phyloP scores from a whole-genome alignment of 2,888 invertebrate genomes.

The Halictus ligatus region DNA sequence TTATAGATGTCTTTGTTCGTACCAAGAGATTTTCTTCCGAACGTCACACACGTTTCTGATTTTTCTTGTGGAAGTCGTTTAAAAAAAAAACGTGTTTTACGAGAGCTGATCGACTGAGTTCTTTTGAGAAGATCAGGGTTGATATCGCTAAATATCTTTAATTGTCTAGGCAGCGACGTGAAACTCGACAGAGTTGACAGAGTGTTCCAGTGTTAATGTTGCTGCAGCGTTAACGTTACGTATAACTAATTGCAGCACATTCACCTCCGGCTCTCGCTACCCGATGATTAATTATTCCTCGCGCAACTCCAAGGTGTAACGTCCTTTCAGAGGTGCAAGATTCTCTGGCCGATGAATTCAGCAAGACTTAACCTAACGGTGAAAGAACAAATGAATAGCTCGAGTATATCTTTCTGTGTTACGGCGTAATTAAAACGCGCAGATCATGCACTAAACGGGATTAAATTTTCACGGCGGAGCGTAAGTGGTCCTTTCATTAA shows the following conservation, averaged over 20 bases:
- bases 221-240: background rate
- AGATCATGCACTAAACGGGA: conserved; percentile 3
- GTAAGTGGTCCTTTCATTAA: background rate
- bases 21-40: no score
- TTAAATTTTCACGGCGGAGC: conserved; percentile 16
- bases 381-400: conserved; percentile 11
- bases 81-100: background rate
- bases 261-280: background rate
- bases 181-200: conserved; percentile 6
- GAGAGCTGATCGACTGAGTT: background rate
- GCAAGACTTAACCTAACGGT: background rate
- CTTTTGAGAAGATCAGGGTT: background rate
- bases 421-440: conserved; percentile 20
- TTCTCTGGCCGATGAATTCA: conserved; percentile 5
- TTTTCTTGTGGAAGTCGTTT: background rate
- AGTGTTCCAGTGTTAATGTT: background rate
- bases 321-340: background rate
- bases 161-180: background rate
- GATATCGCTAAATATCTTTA: background rate
- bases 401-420: conserved; percentile 13
- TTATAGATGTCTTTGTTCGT: no score
- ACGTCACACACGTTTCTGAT: no score
- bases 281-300: conserved; percentile 12
- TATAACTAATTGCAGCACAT: conserved; percentile 10
- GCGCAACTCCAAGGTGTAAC: background rate